Evolutionary conservation across 2,113 vertebrate genomes (phyloP), one percentile per base, ranked within the genome.

Genomic region (Etheostoma cragini): DNA sequence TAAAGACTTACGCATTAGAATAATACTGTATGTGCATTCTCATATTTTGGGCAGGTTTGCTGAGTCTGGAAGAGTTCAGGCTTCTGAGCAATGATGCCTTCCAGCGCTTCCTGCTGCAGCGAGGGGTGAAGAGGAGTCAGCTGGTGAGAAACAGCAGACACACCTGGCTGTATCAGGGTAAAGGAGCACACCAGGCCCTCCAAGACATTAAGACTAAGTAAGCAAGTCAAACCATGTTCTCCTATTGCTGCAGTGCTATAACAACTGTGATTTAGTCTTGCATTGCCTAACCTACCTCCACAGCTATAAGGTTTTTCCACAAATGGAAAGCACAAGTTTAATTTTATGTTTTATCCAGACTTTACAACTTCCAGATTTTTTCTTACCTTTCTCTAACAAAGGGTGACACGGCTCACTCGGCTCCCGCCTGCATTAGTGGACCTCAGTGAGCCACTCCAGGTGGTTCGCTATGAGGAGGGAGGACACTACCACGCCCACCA

Each of bases 401-500:
- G 98, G 91, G 97, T 99, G 67, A 97, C 96, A 82, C 95, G 91
- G 64, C 95, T 99, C 84, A 99, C 98, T 53, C 96, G 94, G 81
- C 95, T 99, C 84, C 97, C 98, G 0, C 82, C 96, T 0, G 93
- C 96, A 75, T 92, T 99, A 0, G 97, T 99, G 90, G 98, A 99
- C 86, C 95, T 98, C 85, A 99, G 98, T 0, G 98, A 99, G 89
- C 98, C 98, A 0, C 94, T 99, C 22, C 98, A 99, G 92, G 98
- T 99, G 38, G 98, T 99, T 75, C 96, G 96, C 19, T 99, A 99
- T 0, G 95, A 98, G 57, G 94, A 98, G 83, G 98, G 98, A 19
- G 98, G 98, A 1, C 98, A 99, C 95, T 99, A 99, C 92, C 98
- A 99, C 0, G 98, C 97, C 76, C 98, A 99, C 69, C 96, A 98